phyloP scores from a whole-genome alignment of 2,888 invertebrate genomes.

The Sinohyriopsis cumingii region DNA sequence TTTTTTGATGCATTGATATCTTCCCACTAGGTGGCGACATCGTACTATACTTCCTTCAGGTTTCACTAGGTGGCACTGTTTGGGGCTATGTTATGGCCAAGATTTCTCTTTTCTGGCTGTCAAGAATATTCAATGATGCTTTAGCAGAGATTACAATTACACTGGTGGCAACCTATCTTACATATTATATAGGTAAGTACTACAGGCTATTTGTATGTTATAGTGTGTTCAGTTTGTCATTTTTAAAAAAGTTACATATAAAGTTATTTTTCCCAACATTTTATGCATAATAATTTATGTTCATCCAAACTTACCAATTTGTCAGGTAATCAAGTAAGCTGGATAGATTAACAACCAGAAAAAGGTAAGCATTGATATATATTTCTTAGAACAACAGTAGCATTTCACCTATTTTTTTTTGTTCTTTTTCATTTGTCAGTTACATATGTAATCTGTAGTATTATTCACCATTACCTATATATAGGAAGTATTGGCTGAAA shows the following conservation, averaged over 20 bases:
- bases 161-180: slow-evolving; percentile 72
- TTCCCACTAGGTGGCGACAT: slow-evolving; percentile 48
- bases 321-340: too few relatives aligned
- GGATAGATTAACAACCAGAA: too few relatives aligned
- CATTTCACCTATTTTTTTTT: too few relatives aligned
- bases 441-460: too few relatives aligned
- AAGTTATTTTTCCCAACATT: neutral
- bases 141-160: slow-evolving; percentile 73
- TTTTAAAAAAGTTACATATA: neutral
- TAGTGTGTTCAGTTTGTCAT: neutral
- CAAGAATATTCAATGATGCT: slow-evolving; percentile 72
- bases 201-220: neutral
- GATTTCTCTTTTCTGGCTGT: slow-evolving; percentile 68
- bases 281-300: neutral
- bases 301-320: too few relatives aligned
- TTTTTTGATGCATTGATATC: neutral
- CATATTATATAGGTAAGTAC: slow-evolving; percentile 70
- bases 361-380: too few relatives aligned
- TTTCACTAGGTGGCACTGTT: slow-evolving; percentile 68
- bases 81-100: slow-evolving; percentile 72
- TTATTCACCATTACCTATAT: too few relatives aligned
- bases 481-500: too few relatives aligned
- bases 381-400: too few relatives aligned
- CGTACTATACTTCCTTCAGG: slow-evolving; percentile 58
- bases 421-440: too few relatives aligned